A percentile compares a stretch with the other conserved stretches of the same genome.
These are phyloP conservation scores for Altica lythri DNA, from an alignment of 2,888 invertebrate species.

Conservation along the genomic window DNA sequence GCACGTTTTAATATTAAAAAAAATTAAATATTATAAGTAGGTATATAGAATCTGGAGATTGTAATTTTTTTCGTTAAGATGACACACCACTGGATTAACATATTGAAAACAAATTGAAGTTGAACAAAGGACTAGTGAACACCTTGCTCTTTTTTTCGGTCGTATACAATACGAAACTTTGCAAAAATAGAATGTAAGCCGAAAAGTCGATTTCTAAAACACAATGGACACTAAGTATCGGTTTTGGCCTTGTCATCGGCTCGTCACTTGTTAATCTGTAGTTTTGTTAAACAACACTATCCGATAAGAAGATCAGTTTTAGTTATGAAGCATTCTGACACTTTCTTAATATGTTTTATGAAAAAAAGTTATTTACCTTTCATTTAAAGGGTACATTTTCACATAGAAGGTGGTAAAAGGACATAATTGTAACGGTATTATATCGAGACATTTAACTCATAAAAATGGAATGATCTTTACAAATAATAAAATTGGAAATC, in stretches of 20 bases:
- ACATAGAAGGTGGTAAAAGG: too few species aligned
- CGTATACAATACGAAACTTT: constrained; percentile 26
- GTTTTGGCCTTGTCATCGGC: constrained; percentile 41
- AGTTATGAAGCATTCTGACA: constrained; percentile 15
- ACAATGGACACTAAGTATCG: constrained; percentile 37
- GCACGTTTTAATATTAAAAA: too few species aligned
- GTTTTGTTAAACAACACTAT: constrained; percentile 26
- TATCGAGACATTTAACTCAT: too few species aligned
- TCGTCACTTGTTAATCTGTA: constrained; percentile 39
- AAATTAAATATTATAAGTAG: too few species aligned
- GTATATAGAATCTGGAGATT: not conserved
- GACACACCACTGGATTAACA: constrained; percentile 12
- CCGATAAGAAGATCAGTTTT: constrained; percentile 30
- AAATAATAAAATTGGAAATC: too few species aligned
- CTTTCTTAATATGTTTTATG: constrained; percentile 17
- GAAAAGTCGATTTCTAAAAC: constrained; percentile 45
- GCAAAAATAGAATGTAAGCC: constrained; percentile 40
- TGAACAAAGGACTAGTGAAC: constrained; percentile 30
- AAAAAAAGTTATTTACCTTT: constrained; percentile 3
- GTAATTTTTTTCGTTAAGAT: not conserved
- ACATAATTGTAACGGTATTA: too few species aligned
- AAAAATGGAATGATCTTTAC: too few species aligned
- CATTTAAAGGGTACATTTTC: too few species aligned
- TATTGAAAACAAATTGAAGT: constrained; percentile 26
- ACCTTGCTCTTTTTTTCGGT: constrained; percentile 32